phyloP scores from a whole-genome alignment of 1,140 invertebrate species.

The Eurytemora carolleeae region DNA sequence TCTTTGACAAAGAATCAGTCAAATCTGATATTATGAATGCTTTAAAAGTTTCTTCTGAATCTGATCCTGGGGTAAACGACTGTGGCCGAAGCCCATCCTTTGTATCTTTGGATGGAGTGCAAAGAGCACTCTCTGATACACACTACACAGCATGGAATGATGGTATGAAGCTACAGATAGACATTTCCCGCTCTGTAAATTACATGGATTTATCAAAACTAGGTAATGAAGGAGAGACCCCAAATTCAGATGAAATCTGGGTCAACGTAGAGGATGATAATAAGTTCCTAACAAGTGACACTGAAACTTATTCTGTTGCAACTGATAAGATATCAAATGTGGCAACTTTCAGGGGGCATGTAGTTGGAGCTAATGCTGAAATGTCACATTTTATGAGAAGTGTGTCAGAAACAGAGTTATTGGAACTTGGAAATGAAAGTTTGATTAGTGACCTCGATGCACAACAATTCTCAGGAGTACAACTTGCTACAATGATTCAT shows the following conservation, averaged over 20 bases:
- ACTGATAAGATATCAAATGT: conserved; percentile 10
- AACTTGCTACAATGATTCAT: background rate
- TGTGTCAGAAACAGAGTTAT: background rate
- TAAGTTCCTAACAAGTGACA: conserved; percentile 7
- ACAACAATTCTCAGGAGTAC: background rate
- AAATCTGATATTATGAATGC: background rate
- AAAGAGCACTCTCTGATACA: background rate
- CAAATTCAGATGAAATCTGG: conserved; percentile 14
- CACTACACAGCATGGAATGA: background rate
- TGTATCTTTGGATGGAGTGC: background rate
- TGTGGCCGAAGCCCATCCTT: background rate
- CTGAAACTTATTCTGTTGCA: conserved; percentile 7
- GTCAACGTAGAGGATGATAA: conserved; percentile 13
- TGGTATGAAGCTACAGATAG: background rate
- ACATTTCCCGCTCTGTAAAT: conserved; percentile 4
- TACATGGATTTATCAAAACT: conserved; percentile 10
- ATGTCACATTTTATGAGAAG: background rate
- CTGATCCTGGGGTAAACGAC: background rate
- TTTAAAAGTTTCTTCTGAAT: background rate
- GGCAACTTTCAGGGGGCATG: background rate
- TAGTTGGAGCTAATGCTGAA: background rate
- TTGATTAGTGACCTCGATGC: background rate
- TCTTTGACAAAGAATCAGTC: background rate
- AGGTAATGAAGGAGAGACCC: conserved; percentile 14
- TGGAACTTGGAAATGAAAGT: background rate